Base-by-base conservation (phyloP, 2,113 vertebrate genomes). In the Eurypyga helias region DNA sequence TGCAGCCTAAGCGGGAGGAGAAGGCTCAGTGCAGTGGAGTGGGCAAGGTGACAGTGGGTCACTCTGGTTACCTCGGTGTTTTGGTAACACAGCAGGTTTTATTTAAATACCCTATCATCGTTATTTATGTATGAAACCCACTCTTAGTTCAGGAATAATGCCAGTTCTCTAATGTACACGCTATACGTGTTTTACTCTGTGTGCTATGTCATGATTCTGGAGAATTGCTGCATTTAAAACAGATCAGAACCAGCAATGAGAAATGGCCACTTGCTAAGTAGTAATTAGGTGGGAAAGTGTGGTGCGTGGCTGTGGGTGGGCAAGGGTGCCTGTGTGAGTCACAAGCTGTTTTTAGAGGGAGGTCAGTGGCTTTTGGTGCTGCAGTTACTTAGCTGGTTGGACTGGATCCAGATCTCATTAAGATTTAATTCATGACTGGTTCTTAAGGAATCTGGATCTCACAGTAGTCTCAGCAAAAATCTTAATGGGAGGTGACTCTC, bases 321-420 rank as follows among this genome's bases (percentile, higher is more conserved):
- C 80, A 52, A 31, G 17, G 29, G 17, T 82, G 73, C 33, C 36
- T 34, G 26, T n/a, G 73, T 87, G 89, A 94, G 64, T 93, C 81
- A 72, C 52, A n/a, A 5, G 69, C 69, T 64, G 66, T 33, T 89
- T 94, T 95, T 76, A 76, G 77, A 91, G 72, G 45, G 69, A 95
- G 65, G 83, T 69, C 83, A 72, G 49, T 79, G 73, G 52, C 73
- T 94, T 92, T 91, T 79, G 67, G 70, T 93, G 28, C 65, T 92
- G 94, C 69, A 72, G 83, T 92, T 60, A 83, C 71, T 88, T 80
- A 76, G 57, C 89, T 87, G 86, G 65, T 82, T 95, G 90, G 92
- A 58, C 54, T 79, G 77, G 73, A 79, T 92, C 86, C 92, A 92
- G 80, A 84, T 94, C 77, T 95, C 85, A 79, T 95, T 89, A 95